phyloP scores from a whole-genome alignment of 2,888 invertebrate species.

The Nomada fabriciana region DNA sequence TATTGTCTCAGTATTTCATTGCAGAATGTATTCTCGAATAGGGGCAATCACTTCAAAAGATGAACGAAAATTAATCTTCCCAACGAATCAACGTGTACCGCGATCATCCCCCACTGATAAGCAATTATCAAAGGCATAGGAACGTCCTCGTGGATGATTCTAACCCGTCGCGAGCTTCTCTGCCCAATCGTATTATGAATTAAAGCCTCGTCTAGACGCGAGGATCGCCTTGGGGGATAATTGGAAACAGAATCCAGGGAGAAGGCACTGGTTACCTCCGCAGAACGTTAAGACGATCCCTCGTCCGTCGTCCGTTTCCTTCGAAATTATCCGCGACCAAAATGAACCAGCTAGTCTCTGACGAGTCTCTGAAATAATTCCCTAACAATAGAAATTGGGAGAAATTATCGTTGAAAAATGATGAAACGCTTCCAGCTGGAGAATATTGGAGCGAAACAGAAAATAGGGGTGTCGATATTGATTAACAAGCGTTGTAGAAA shows the following conservation, averaged over 20 bases:
- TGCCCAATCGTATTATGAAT: slow-evolving; percentile 63
- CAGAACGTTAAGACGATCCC: slow-evolving; percentile 34
- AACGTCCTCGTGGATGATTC: slow-evolving; percentile 35
- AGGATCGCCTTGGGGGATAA: slow-evolving; percentile 59
- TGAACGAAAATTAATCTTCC: slow-evolving; percentile 15
- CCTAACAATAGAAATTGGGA: too few species aligned
- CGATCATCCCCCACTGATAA: slow-evolving; percentile 22
- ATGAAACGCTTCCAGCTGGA: too few species aligned
- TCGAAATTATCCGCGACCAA: slow-evolving; percentile 33
- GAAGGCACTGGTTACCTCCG: slow-evolving; percentile 29
- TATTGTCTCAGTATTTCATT: too few species aligned
- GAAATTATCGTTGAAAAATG: too few species aligned
- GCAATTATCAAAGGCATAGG: slow-evolving; percentile 16
- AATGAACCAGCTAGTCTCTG: background rate
- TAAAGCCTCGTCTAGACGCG: slow-evolving; percentile 65
- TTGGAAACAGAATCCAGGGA: slow-evolving; percentile 62
- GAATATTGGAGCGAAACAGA: too few species aligned
- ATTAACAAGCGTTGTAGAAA: too few species aligned
- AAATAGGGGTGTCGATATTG: too few species aligned
- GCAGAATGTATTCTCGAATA: background rate
- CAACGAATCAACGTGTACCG: slow-evolving; percentile 10
- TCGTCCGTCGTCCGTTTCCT: slow-evolving; percentile 4
- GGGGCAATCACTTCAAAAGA: background rate
- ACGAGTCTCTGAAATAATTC: too few species aligned
- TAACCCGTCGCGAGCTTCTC: slow-evolving; percentile 36